These are phyloP conservation scores for Volucella bombylans DNA, from an alignment of 2,888 invertebrate species.

Conservation along the genomic window DNA sequence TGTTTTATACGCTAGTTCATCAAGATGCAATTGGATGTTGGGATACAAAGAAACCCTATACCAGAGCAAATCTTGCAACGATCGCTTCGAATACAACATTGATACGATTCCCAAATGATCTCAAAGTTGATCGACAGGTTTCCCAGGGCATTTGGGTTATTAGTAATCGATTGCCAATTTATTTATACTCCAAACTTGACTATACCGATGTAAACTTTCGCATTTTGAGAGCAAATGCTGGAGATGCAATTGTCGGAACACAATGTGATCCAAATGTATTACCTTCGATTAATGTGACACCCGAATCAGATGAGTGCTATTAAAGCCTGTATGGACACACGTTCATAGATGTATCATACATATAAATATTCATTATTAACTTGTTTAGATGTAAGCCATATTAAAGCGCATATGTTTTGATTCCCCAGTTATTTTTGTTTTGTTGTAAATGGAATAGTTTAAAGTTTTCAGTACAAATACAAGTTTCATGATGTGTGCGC, in stretches of 20 bases:
- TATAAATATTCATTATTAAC: too few species aligned
- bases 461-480: too few species aligned
- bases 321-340: not conserved
- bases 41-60: constrained; percentile 89
- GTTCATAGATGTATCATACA: not conserved
- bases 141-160: constrained; percentile 89
- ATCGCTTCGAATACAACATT: constrained; percentile 82
- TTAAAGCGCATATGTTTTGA: too few species aligned
- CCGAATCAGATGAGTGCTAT: constrained; percentile 63
- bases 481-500: too few species aligned
- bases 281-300: constrained; percentile 32
- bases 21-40: constrained; percentile 91
- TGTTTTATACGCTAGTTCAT: constrained; percentile 91
- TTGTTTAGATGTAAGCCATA: too few species aligned
- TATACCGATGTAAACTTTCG: constrained; percentile 88
- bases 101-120: constrained; percentile 91
- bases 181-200: constrained; percentile 86
- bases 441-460: too few species aligned
- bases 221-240: constrained; percentile 86
- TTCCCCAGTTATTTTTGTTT: too few species aligned
- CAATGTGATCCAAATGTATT: constrained; percentile 87
- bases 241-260: constrained; percentile 86
- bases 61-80: constrained; percentile 84
- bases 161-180: constrained; percentile 89
- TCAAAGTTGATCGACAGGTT: constrained; percentile 88